Evolutionary conservation across 2,797 vertebrate species (phyloP), one percentile per base, ranked within the genome.

Genomic region (Echeneis naucrates): DNA sequence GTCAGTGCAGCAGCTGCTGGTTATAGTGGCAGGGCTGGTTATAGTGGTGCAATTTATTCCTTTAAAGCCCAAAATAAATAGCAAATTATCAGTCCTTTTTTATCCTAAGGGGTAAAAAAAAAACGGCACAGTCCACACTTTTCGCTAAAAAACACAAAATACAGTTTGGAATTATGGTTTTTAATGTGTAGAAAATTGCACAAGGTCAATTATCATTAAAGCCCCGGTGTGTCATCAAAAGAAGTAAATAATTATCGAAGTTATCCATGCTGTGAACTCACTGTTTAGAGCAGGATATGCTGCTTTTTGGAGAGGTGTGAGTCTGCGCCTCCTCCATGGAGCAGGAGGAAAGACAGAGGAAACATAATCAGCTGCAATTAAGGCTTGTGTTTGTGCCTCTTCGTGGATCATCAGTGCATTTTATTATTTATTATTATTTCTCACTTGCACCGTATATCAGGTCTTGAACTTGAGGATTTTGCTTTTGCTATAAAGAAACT

Each of bases 171-270:
- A 17, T 16, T 45, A 9, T n/a, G 19, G 17, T 45, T 0, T 17
- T n/a, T 47, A 11, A 8, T 47, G n/a, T 9, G 10, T 23, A 47
- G 4, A 10, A 47, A 47, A 47, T 11, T 2, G 0, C 26, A 19
- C 27, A 53, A 53, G 51, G 27, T 53, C 27, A 32, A 27, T 53
- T 53, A 32, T 32, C 26, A 53, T 53, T 53, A n/a, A n/a, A 35
- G 30, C 11, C 38, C 14, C 17, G 16, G 16, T 17, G 10, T 45
- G 19, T n/a, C 45, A 23, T 47, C 26, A 32, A 10, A 32, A 32
- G 9, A 32, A 19, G 5, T 30, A 13, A 30, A 45, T 57, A 57
- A 21, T 26, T 42, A 42, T 44, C 23, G 19, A 60, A 47, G 17
- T 8, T 35, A 12, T 21, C 53, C n/a, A 35, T 4, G 4, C 12